These are phyloP conservation scores for Andrena trimmerana DNA, from an alignment of 2,888 invertebrate species.

Conservation along the genomic window DNA sequence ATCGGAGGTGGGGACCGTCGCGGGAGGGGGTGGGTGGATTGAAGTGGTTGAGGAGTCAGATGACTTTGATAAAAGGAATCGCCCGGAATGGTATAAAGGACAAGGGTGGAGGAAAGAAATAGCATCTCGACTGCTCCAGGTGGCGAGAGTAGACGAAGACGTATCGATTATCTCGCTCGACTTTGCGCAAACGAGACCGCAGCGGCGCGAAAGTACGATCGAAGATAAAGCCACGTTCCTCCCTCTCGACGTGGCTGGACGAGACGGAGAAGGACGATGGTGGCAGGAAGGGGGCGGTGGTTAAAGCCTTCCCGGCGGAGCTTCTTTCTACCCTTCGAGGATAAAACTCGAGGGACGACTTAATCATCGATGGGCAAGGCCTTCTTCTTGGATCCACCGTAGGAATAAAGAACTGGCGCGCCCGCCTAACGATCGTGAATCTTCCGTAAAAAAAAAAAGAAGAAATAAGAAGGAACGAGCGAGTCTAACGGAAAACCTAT, in stretches of 20 bases:
- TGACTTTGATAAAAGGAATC: conserved; percentile 26
- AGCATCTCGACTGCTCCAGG: conserved; percentile 56
- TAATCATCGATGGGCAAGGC: conserved; percentile 65
- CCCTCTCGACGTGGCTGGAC: conserved; percentile 26
- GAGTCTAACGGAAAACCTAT: background rate
- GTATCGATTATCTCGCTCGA: conserved; percentile 75
- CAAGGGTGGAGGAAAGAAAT: conserved; percentile 55
- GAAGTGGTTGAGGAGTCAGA: conserved; percentile 1
- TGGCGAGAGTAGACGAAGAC: conserved; percentile 72
- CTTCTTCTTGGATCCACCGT: conserved; percentile 36
- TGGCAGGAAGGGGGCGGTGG: conserved; percentile 29
- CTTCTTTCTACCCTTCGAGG: conserved; percentile 58
- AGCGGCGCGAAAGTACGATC: conserved; percentile 73
- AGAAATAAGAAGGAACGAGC: no score
- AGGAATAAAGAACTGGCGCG: conserved; percentile 51
- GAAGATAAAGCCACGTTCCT: conserved; percentile 71
- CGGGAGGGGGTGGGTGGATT: background rate
- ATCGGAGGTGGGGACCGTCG: background rate
- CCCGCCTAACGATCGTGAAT: conserved; percentile 59
- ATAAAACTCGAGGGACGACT: conserved; percentile 72
- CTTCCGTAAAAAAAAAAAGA: conserved; percentile 28
- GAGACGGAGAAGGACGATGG: conserved; percentile 26
- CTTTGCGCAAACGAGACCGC: conserved; percentile 77
- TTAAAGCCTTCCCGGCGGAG: conserved; percentile 43
- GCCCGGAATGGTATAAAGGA: conserved; percentile 32